Evolutionary conservation across 2,797 vertebrate genomes (phyloP), one percentile per base, ranked within the genome.

Genomic region (Calcarius lapponicus): DNA sequence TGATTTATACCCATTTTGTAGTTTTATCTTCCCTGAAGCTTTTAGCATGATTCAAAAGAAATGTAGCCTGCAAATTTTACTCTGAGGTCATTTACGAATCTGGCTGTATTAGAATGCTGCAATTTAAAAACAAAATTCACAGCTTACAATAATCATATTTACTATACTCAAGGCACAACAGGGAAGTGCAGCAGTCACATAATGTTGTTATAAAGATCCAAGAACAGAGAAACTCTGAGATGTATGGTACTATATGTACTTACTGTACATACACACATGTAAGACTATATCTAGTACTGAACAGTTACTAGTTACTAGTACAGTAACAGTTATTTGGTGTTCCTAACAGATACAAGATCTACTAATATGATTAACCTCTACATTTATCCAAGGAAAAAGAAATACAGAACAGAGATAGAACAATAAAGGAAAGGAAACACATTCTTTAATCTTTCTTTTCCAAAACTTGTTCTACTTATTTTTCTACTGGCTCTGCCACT

Each of bases 51-150:
- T 72, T 82, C 42, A 42, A 75, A 92, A 69, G 64, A 75, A 81
- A 81, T 0, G 0, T 1, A 67, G 15, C n/a, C 48, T 74, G 69
- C 58, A 43, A 67, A 60, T 17, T 64, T 80, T 7, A 72, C 7
- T 48, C 17, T 32, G 31, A 67, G 17, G 15, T 65, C 5, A n/a
- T 86, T 26, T 10, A 81, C 13, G 25, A 75, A 81, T 66, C 36
- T 48, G 51, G 7, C 22, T 66, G 12, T 31, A 54, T 58, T 54
- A 6, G 2, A 72, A 66, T 7, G 8, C 34, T 81, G 61, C 69
- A 76, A 48, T 31, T 43, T 32, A 20, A 56, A 67, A 86, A 11
- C 7, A 60, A 34, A 61, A 31, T 85, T 36, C 2, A 1, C 2
- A 1, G 10, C 26, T 72, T 72, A 51, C 9, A 89, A 16, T 20